A percentile compares a stretch with the other conserved stretches of the same genome.
Conservation (phyloP, 2,113 vertebrate genomes). For the Synchiropus splendidus region DNA sequence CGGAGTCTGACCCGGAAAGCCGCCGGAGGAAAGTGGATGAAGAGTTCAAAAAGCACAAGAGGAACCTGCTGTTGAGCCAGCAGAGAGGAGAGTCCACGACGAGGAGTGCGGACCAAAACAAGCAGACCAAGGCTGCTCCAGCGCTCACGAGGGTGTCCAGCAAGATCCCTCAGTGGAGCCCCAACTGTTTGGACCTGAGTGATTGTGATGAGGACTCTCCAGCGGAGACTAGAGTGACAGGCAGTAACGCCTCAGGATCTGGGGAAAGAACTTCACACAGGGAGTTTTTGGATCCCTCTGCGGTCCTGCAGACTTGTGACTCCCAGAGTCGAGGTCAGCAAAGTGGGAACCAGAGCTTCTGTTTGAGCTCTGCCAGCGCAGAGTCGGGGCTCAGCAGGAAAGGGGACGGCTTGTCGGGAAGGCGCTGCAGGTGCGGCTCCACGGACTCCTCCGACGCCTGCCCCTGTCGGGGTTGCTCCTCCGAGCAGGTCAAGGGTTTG, state of each 20-base stretch:
- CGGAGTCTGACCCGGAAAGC: slow-evolving; percentile 91
- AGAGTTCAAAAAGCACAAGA: slow-evolving; percentile 76
- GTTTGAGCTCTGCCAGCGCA: neutral
- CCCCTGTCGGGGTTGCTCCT: slow-evolving; percentile 76
- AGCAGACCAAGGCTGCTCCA: slow-evolving; percentile 52
- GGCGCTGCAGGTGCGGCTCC: slow-evolving; percentile 46
- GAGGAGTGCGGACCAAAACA: slow-evolving; percentile 76
- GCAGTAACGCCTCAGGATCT: slow-evolving; percentile 72
- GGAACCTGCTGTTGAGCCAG: slow-evolving; percentile 25
- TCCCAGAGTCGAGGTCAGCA: neutral
- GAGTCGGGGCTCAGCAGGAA: slow-evolving; percentile 17
- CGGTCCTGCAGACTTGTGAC: neutral
- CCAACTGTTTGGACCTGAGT: slow-evolving; percentile 64
- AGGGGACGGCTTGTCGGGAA: slow-evolving; percentile 7
- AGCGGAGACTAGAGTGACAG: slow-evolving; percentile 79
- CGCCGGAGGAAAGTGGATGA: slow-evolving; percentile 73
- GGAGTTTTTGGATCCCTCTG: slow-evolving; percentile 26
- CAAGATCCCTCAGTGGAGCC: slow-evolving; percentile 71
- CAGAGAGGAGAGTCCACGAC: slow-evolving; percentile 35
- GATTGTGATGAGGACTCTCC: slow-evolving; percentile 86
- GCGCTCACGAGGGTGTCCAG: slow-evolving; percentile 60
- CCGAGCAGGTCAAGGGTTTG: slow-evolving; percentile 78
- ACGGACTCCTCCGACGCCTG: slow-evolving; percentile 36
- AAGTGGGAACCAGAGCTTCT: too few species aligned
- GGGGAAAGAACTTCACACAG: too few species aligned